Percentiles rank a stretch among this genome's conserved stretches.
These are phyloP conservation scores for Scalopus aquaticus DNA, from an alignment of 2,113 vertebrate species.

Conservation along the genomic window DNA sequence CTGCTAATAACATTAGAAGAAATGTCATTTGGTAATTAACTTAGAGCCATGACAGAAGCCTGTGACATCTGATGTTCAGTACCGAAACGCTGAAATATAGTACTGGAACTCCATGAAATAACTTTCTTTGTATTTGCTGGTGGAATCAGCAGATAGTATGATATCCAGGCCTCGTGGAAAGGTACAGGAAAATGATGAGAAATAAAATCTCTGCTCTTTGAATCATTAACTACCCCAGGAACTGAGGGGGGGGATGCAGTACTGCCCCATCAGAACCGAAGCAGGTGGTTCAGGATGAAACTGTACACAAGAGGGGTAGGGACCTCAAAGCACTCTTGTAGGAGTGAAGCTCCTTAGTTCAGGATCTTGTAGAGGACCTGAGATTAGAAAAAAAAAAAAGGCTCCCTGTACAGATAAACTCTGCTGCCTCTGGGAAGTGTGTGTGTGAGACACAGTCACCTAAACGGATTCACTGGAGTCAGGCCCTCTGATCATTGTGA, in stretches of 20 bases:
- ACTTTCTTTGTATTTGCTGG: not conserved
- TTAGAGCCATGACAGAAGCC: slow-evolving; percentile 55
- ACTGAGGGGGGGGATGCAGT: not conserved
- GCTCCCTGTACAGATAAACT: not conserved
- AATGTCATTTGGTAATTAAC: slow-evolving; percentile 57
- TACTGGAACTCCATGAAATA: not conserved
- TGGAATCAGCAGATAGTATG: not conserved
- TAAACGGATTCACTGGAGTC: not conserved
- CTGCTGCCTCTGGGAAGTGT: not conserved
- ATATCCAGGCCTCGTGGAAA: too few relatives aligned
- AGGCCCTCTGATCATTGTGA: not conserved
- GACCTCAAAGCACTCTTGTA: not conserved
- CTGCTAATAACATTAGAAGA: slow-evolving; percentile 20
- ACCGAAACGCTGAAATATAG: not conserved
- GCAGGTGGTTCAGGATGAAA: not conserved
- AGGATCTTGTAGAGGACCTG: not conserved
- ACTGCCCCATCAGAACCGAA: not conserved
- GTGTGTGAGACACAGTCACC: not conserved
- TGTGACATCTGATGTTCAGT: slow-evolving; percentile 51
- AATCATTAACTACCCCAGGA: not conserved
- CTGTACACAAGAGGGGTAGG: not conserved
- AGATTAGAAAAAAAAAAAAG: not conserved
- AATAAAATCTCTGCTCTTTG: not conserved
- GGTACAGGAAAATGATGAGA: not conserved
- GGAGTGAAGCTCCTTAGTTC: not conserved